Base-by-base conservation (phyloP, 2,888 invertebrate species). In the Pyrgus malvae region DNA sequence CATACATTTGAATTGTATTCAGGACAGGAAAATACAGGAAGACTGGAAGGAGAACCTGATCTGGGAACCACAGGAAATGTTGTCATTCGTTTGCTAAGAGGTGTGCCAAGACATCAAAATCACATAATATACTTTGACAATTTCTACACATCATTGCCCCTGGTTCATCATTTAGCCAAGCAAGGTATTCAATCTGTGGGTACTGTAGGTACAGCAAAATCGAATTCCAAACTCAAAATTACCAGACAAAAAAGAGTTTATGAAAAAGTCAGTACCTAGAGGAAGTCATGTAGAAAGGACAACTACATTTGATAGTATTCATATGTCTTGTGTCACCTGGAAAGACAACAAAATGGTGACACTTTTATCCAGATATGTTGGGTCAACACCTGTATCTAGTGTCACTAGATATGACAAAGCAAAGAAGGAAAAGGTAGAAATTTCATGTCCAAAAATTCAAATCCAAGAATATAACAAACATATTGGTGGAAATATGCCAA, bases 281-380 rank as follows among this genome's bases (percentile, higher is more conserved):
- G 67, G 66, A 56, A 62, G 58, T 29, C 64, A 67, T 61, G 65
- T 63, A 46, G 67, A 67, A 61, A 63, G 65, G 23, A 63, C 65
- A 57, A 62, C 68, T 55, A 61, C 60, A 63, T 62, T 62, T 44
- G 67, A 69, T 61, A 65, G 35, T 60, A 60, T 63, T 48, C 66
- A 68, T 27, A 59, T 70, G 56, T 59, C 59, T 56, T 64, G 64
- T 63, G 64, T 62, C 46, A 59, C 61, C 42, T 76, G 75, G 73
- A 75, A 75, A 62, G 74, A 76, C 57, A 76, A 72, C 48, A 76
- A 75, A 59, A 66, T 63, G 54, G 73, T 76, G 40, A 66, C 60
- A 49, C 61, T 75, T 54, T 61, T 70, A 57, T 74, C 76, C 46
- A 70, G 73, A 29, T 76, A 70, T 55, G 71, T 71, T 56, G 74